These are phyloP conservation scores for Drosophila willistoni DNA, from an alignment of 1,140 invertebrate species.

Conservation along the genomic window DNA sequence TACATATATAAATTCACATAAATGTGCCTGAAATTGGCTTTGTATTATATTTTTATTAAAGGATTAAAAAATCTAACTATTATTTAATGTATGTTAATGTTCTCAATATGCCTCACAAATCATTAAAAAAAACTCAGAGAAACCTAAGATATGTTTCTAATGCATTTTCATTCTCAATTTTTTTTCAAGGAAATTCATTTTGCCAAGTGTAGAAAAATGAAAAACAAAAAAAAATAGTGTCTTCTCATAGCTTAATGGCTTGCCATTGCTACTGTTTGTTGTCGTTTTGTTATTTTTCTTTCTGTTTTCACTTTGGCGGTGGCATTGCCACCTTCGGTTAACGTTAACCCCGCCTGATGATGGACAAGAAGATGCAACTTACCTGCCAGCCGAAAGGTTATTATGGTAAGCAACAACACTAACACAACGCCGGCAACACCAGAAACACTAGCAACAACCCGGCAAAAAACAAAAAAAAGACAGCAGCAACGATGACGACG, in stretches of 20 bases:
- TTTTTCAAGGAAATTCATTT: background rate
- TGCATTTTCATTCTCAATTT: no score
- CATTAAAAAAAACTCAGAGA: no score
- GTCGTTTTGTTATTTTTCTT: constrained; percentile 45
- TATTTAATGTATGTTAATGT: no score
- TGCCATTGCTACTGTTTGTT: constrained; percentile 60
- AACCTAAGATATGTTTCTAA: no score
- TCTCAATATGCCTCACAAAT: no score
- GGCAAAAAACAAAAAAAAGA: constrained; percentile 1
- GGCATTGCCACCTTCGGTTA: constrained; percentile 57
- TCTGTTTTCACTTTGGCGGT: constrained; percentile 54
- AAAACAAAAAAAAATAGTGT: constrained; percentile 43
- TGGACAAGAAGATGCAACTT: constrained; percentile 53
- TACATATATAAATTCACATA: no score
- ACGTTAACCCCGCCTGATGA: constrained; percentile 51
- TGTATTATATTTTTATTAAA: no score
- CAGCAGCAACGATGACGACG: constrained; percentile 17
- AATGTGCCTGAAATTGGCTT: no score
- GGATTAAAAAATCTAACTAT: no score
- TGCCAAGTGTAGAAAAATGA: background rate
- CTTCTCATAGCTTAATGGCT: constrained; percentile 75
- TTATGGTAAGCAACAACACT: constrained; percentile 20
- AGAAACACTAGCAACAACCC: constrained; percentile 15
- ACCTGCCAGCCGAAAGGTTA: constrained; percentile 54
- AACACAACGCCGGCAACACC: constrained; percentile 21